These are phyloP conservation scores for Aegotheles bennettii DNA, from an alignment of 2,113 vertebrate genomes.

Conservation along the genomic window DNA sequence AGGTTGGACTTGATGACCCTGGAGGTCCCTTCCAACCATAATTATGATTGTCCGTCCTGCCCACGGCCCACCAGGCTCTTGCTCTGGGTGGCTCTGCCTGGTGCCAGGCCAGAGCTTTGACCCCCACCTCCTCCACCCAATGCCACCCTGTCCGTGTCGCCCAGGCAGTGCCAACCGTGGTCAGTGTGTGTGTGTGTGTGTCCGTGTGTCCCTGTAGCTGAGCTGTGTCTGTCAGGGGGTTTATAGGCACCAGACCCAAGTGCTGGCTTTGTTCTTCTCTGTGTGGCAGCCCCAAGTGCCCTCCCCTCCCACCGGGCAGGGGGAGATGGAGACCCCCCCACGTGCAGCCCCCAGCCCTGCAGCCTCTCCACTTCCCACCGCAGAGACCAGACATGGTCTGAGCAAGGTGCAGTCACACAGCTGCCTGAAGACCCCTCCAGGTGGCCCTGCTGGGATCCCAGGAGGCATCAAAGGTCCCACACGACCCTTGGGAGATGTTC, in stretches of 20 bases:
- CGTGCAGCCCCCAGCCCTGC: not conserved
- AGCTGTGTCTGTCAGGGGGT: not conserved
- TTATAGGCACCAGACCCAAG: not conserved
- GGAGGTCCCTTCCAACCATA: too few relatives aligned
- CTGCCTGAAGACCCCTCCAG: not conserved
- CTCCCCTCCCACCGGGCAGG: not conserved
- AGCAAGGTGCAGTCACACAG: not conserved
- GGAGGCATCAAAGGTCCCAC: not conserved
- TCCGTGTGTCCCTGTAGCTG: constrained; percentile 5
- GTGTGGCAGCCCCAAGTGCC: not conserved
- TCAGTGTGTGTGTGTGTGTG: not conserved
- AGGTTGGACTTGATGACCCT: too few relatives aligned
- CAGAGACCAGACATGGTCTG: not conserved
- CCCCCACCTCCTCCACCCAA: not conserved
- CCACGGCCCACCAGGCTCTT: not conserved
- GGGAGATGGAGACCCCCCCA: not conserved
- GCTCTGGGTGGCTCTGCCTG: not conserved
- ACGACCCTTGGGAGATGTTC: not conserved
- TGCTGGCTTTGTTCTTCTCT: constrained; percentile 2
- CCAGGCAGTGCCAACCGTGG: not conserved
- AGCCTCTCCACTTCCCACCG: not conserved
- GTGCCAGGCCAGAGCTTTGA: not conserved
- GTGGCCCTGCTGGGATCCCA: not conserved
- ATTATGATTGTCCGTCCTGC: too few relatives aligned
- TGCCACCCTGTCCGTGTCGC: not conserved